A percentile compares a stretch with the other conserved stretches of the same genome.
Conservation (phyloP, 2,113 vertebrate species). For the Polypterus bichir region DNA sequence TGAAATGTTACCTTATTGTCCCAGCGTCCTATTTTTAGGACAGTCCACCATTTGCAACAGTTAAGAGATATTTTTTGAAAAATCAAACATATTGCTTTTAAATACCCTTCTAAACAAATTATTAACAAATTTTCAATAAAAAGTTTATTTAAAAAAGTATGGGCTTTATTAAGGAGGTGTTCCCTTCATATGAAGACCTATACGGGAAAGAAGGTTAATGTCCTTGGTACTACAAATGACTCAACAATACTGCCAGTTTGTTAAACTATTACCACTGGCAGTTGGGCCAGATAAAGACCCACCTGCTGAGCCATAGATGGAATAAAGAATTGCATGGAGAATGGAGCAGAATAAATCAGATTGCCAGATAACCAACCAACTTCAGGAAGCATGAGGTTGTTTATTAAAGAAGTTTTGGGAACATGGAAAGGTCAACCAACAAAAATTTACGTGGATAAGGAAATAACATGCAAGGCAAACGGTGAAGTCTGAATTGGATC, state of each 20-base stretch:
- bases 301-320: neutral
- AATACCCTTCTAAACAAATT: too few species aligned
- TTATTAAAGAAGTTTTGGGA: slow-evolving; percentile 9
- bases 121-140: too few species aligned
- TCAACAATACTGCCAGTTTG: neutral
- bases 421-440: neutral
- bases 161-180: too few species aligned
- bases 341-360: neutral
- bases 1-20: too few species aligned
- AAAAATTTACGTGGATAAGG: neutral
- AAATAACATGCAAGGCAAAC: neutral
- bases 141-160: too few species aligned
- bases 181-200: too few species aligned
- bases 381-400: neutral
- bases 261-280: neutral
- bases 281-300: neutral
- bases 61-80: too few species aligned
- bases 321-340: neutral
- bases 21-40: too few species aligned
- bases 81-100: too few species aligned
- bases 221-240: too few species aligned
- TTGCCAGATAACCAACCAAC: neutral
- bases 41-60: too few species aligned
- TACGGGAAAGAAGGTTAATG: too few species aligned
- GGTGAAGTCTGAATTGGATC: neutral